A percentile compares a stretch with the other conserved stretches of the same genome.
These are phyloP conservation scores for Margaritifera margaritifera DNA, from an alignment of 2,888 invertebrate species.

Conservation along the genomic window DNA sequence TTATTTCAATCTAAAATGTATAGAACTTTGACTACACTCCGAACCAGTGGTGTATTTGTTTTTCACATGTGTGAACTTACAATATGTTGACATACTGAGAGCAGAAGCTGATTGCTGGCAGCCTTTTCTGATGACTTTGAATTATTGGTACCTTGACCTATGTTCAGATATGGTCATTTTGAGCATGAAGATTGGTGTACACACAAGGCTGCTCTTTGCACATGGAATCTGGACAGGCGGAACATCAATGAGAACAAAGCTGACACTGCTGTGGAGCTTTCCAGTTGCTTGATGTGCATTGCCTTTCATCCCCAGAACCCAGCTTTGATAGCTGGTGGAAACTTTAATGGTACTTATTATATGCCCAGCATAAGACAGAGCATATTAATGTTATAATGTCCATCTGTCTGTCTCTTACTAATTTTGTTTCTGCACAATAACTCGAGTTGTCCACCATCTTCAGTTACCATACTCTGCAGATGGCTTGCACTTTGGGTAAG, in stretches of 20 bases:
- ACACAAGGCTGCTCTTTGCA: constrained; percentile 70
- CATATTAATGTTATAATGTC: background rate
- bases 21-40: no score
- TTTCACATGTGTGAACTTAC: no score
- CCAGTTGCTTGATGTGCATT: constrained; percentile 72
- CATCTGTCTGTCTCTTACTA: no score
- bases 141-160: constrained; percentile 20
- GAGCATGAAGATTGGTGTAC: constrained; percentile 74
- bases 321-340: constrained; percentile 72
- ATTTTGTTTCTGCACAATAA: no score
- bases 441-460: no score
- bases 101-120: no score
- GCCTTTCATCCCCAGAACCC: constrained; percentile 74
- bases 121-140: constrained; percentile 4
- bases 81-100: no score
- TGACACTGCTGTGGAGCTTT: constrained; percentile 70
- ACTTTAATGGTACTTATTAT: constrained; percentile 69
- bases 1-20: no score
- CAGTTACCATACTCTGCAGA: no score
- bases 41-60: no score
- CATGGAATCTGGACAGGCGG: constrained; percentile 72
- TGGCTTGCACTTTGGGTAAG: no score
- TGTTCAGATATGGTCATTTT: constrained; percentile 63
- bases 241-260: constrained; percentile 71
- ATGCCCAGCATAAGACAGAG: background rate